These are phyloP conservation scores for Ectemnius cavifrons DNA, from an alignment of 2,888 invertebrate species.

Conservation along the genomic window DNA sequence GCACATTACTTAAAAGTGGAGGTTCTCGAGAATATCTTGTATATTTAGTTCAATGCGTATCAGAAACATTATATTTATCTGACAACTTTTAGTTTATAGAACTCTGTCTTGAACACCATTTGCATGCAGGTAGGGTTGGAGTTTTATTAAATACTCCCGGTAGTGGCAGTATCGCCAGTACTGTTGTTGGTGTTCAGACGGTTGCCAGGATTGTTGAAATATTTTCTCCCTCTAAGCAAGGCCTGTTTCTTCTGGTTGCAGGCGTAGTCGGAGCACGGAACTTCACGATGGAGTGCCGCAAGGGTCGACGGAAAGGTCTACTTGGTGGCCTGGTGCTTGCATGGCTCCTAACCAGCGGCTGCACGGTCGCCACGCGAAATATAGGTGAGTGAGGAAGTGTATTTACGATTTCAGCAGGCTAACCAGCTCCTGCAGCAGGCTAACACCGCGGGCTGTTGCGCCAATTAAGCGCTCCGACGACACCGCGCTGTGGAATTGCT, in stretches of 20 bases:
- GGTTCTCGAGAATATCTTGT: too few relatives aligned
- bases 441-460: constrained; percentile 40
- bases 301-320: constrained; percentile 76
- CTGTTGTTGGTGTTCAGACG: too few relatives aligned
- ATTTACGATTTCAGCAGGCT: constrained; percentile 52
- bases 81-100: too few relatives aligned
- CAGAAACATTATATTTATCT: too few relatives aligned
- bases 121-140: too few relatives aligned
- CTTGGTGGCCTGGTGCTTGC: constrained; percentile 73
- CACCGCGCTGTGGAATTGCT: constrained; percentile 26
- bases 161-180: too few relatives aligned
- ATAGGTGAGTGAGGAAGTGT: constrained; percentile 68
- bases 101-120: too few relatives aligned
- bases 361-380: constrained; percentile 73
- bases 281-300: constrained; percentile 76
- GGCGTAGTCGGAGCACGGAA: constrained; percentile 75
- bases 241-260: constrained; percentile 52
- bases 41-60: too few relatives aligned
- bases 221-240: constrained; percentile 4
- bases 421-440: constrained; percentile 39
- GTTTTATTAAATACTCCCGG: too few relatives aligned
- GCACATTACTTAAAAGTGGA: too few relatives aligned
- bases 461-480: constrained; percentile 53
- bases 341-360: constrained; percentile 73
- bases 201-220: too few relatives aligned